Percentiles rank a stretch among this genome's conserved stretches.
Evolutionary conservation across 2,113 vertebrate species (phyloP).

Genomic region (Albula goreensis): DNA sequence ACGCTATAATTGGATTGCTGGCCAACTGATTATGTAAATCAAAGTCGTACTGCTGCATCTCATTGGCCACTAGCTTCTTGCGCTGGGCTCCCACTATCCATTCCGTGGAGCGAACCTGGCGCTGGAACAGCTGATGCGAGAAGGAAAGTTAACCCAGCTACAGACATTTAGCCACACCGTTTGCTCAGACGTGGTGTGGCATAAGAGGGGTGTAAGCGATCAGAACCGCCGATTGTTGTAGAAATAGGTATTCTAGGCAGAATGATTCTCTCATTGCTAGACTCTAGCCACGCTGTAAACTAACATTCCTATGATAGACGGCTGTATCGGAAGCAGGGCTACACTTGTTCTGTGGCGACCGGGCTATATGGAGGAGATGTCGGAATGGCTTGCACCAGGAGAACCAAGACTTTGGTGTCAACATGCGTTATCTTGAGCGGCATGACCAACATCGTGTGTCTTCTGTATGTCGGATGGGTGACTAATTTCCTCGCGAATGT

Average conservation of each 20-base stretch:
- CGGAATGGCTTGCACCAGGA: conserved; percentile 97
- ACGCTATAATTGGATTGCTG: not conserved
- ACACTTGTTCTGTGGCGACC: conserved; percentile 54
- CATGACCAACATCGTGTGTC: conserved; percentile 95
- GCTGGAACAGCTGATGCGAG: not conserved
- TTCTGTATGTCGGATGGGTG: conserved; percentile 97
- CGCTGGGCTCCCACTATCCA: not conserved
- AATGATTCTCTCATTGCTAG: not conserved
- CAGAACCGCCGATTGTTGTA: not conserved
- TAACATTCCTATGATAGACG: conserved; percentile 3
- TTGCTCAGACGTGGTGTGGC: not conserved
- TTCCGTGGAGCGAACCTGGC: not conserved
- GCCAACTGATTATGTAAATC: not conserved
- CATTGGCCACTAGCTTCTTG: not conserved
- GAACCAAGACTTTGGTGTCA: conserved; percentile 99
- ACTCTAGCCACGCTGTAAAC: conserved; percentile 2
- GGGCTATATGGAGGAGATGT: conserved; percentile 85
- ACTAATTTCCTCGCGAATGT: conserved; percentile 96
- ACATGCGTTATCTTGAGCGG: conserved; percentile 98
- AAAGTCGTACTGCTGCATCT: not conserved
- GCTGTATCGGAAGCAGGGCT: conserved; percentile 27
- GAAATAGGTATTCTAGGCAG: not conserved
- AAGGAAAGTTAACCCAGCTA: not conserved
- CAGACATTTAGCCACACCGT: not conserved
- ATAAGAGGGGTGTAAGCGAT: not conserved